Percentiles rank a stretch among this genome's conserved stretches.
phyloP scores from a whole-genome alignment of 2,797 vertebrate genomes.

The Podarcis siculus region DNA sequence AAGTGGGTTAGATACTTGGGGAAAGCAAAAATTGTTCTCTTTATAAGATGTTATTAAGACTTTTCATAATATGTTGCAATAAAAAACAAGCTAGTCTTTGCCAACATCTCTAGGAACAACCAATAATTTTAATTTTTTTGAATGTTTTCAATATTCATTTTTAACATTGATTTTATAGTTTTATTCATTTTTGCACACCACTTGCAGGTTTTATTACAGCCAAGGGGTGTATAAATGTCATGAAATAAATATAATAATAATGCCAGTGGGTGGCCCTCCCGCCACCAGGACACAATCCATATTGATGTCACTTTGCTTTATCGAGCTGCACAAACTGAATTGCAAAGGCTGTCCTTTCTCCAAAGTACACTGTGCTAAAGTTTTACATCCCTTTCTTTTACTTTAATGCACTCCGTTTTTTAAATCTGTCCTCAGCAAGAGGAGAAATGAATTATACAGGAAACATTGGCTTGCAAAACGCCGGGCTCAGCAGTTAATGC shows the following conservation, averaged over 20 bases:
- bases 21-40: slow-evolving; percentile 11
- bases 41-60: too few species aligned
- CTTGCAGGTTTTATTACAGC: too few species aligned
- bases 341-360: slow-evolving; percentile 15
- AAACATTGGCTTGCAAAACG: slow-evolving; percentile 14
- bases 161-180: too few species aligned
- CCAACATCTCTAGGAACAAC: neutral
- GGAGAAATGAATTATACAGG: slow-evolving; percentile 22
- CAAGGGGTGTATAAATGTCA: too few species aligned
- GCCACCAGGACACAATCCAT: slow-evolving; percentile 20
- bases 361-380: slow-evolving; percentile 7
- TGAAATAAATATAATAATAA: too few species aligned
- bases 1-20: neutral
- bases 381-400: slow-evolving; percentile 30
- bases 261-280: neutral
- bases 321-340: slow-evolving; percentile 26
- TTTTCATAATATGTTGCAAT: too few species aligned
- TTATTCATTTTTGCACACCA: too few species aligned
- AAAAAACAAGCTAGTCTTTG: neutral
- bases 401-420: neutral
- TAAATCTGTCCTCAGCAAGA: neutral
- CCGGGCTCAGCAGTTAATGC: slow-evolving; percentile 26
- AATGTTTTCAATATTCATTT: too few species aligned
- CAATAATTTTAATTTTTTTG: too few species aligned
- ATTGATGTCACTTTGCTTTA: slow-evolving; percentile 23